These are phyloP conservation scores for Margarornis squamiger DNA, from an alignment of 2,797 vertebrate genomes.

Conservation along the genomic window DNA sequence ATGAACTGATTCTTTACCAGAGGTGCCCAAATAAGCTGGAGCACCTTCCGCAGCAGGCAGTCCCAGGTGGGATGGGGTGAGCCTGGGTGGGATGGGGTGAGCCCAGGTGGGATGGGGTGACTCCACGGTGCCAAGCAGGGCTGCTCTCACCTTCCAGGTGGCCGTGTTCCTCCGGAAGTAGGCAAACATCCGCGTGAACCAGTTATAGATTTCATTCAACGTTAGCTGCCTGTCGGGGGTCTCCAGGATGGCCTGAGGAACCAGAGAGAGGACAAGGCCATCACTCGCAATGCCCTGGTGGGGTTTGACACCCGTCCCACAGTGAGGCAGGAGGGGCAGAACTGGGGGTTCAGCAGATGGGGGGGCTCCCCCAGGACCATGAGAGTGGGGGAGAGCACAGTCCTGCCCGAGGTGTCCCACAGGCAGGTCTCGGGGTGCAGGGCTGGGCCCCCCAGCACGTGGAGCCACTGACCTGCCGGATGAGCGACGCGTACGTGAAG, in stretches of 20 bases:
- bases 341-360: neutral
- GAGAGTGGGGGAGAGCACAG: neutral
- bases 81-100: neutral
- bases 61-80: neutral
- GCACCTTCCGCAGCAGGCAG: neutral
- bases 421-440: neutral
- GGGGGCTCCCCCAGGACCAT: neutral
- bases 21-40: neutral
- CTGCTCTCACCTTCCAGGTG: slow-evolving; percentile 93
- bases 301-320: fast-evolving
- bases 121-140: neutral
- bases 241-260: slow-evolving; percentile 93
- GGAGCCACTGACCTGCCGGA: slow-evolving; percentile 89
- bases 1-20: neutral
- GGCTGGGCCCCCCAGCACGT: fast-evolving
- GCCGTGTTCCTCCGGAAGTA: slow-evolving; percentile 99
- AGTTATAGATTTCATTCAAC: slow-evolving; percentile 99
- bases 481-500: slow-evolving; percentile 98
- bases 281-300: fast-evolving
- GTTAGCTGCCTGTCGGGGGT: slow-evolving; percentile 98
- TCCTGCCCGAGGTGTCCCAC: fast-evolving
- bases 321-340: fast-evolving
- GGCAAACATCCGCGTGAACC: slow-evolving; percentile 99
- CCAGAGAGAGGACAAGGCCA: neutral
- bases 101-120: neutral